phyloP scores from a whole-genome alignment of 2,888 invertebrate species.

The Cheilosia pagana region DNA sequence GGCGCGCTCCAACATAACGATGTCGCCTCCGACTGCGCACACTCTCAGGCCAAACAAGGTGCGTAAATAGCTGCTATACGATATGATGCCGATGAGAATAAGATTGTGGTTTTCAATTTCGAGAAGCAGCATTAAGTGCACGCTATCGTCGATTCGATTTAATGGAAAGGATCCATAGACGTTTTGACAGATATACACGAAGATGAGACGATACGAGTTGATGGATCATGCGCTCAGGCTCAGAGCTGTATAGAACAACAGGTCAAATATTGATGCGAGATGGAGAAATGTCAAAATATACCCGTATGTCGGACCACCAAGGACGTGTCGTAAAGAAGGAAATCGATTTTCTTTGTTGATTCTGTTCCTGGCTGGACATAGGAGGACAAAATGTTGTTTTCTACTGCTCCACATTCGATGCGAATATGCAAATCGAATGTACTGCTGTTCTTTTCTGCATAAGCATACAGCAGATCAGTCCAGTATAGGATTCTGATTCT shows the following conservation, averaged over 20 bases:
- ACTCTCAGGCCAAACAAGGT: constrained; percentile 35
- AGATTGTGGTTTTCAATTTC: constrained; percentile 54
- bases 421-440: constrained; percentile 62
- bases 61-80: constrained; percentile 49
- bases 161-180: constrained; percentile 35
- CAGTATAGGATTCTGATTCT: constrained; percentile 27
- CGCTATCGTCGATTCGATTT: constrained; percentile 25
- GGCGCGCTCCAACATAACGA: constrained; percentile 27
- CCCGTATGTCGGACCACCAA: constrained; percentile 50
- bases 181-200: constrained; percentile 22
- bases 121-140: constrained; percentile 3
- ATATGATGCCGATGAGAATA: constrained; percentile 30
- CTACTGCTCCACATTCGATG: constrained; percentile 64
- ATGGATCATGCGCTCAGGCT: constrained; percentile 61
- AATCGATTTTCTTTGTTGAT: constrained; percentile 7
- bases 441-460: constrained; percentile 45
- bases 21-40: constrained; percentile 31
- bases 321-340: constrained; percentile 32
- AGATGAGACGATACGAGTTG: constrained; percentile 42
- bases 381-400: constrained; percentile 11
- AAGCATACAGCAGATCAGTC: constrained; percentile 25
- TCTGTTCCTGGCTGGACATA: constrained; percentile 4
- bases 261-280: constrained; percentile 50
- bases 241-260: constrained; percentile 52
- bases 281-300: constrained; percentile 59